Evolutionary conservation across 2,888 invertebrate genomes (phyloP).

Genomic region (Cryptus viduatorius): DNA sequence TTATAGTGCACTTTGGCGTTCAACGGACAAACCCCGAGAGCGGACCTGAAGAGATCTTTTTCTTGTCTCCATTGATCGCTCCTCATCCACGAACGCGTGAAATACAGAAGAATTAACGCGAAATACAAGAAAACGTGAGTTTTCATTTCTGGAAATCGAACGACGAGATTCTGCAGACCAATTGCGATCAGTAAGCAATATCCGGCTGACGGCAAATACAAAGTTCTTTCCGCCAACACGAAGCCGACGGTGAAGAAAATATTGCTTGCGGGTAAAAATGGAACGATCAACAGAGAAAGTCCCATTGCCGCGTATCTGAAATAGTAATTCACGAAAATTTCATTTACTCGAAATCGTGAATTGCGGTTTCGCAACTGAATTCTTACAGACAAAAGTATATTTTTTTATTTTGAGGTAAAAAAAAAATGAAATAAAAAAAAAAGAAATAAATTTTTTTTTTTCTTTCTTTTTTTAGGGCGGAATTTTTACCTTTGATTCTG

Average conservation of each 20-base stretch:
- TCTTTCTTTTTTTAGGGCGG: background rate
- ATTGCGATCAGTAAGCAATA: slow-evolving; percentile 90
- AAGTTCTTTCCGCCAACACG: slow-evolving; percentile 94
- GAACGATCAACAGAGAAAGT: slow-evolving; percentile 88
- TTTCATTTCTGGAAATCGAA: slow-evolving; percentile 68
- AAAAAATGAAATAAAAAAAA: too few species aligned
- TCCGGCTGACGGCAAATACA: slow-evolving; percentile 94
- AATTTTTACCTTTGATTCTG: slow-evolving; percentile 72
- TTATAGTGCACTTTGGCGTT: slow-evolving; percentile 98
- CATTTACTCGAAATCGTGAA: slow-evolving; percentile 7
- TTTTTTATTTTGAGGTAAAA: too few species aligned
- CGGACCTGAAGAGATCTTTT: slow-evolving; percentile 92
- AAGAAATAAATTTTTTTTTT: too few species aligned
- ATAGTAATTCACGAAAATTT: slow-evolving; percentile 74
- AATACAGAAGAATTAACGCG: slow-evolving; percentile 79
- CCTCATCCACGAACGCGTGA: slow-evolving; percentile 84
- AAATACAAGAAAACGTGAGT: slow-evolving; percentile 75
- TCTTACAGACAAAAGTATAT: too few species aligned
- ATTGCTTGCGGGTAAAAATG: slow-evolving; percentile 95
- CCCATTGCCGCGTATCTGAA: slow-evolving; percentile 87
- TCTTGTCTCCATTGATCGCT: slow-evolving; percentile 94
- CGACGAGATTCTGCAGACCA: slow-evolving; percentile 86
- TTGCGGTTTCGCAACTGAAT: too few species aligned
- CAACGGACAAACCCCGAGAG: slow-evolving; percentile 94
- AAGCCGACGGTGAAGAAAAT: slow-evolving; percentile 95